Evolutionary conservation across 2,797 vertebrate species (phyloP).

Genomic region (Siniperca scherzeri): DNA sequence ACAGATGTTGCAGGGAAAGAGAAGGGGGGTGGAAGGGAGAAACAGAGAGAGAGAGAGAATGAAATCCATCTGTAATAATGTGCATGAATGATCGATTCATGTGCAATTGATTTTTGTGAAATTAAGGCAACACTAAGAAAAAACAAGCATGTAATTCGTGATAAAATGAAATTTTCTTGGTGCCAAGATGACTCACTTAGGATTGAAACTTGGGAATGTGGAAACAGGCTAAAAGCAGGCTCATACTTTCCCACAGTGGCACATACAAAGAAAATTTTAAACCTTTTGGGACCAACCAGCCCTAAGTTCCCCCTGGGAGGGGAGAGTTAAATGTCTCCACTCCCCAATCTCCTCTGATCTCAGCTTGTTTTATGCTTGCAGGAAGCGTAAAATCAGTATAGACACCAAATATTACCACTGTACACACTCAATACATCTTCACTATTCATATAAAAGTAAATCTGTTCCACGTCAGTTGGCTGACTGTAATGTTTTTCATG

Average conservation of each 20-base stretch:
- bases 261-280: neutral
- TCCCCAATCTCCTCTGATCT: neutral
- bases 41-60: conserved; percentile 9
- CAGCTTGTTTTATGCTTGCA: neutral
- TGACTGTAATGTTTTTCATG: conserved; percentile 33
- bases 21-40: neutral
- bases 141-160: conserved; percentile 25
- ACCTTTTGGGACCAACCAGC: conserved; percentile 14
- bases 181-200: conserved; percentile 17
- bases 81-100: conserved; percentile 23
- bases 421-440: conserved; percentile 5
- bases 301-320: neutral
- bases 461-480: conserved; percentile 51
- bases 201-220: conserved; percentile 1
- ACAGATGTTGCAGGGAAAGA: conserved; percentile 55
- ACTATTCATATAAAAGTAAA: conserved; percentile 15
- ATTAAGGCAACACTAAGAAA: conserved; percentile 10
- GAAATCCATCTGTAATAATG: conserved; percentile 53
- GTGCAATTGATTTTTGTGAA: conserved; percentile 29
- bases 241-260: conserved; percentile 4
- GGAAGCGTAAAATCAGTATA: neutral
- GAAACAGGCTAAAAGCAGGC: conserved; percentile 9
- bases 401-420: conserved; percentile 1
- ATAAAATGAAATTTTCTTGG: neutral
- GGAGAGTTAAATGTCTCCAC: neutral